These are phyloP conservation scores for Sminthopsis crassicaudata DNA, from an alignment of 2,113 vertebrate genomes.

Conservation along the genomic window DNA sequence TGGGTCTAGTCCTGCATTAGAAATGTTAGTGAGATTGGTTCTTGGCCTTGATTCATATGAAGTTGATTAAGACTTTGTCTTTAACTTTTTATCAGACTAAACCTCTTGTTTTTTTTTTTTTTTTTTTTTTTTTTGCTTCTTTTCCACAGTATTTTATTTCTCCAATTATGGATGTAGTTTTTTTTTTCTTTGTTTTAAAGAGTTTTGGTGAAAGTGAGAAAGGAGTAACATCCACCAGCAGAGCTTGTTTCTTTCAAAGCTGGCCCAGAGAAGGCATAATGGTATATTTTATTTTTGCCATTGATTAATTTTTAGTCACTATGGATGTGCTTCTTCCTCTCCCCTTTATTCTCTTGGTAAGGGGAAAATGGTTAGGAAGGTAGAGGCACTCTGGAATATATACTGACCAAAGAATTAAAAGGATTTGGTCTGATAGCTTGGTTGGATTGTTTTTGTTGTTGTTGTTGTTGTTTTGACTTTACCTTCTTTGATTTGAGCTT, in stretches of 20 bases:
- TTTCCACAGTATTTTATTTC: no score
- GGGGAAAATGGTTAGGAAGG: not conserved
- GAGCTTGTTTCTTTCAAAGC: not conserved
- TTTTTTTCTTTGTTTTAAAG: not conserved
- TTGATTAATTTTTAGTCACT: not conserved
- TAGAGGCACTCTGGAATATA: not conserved
- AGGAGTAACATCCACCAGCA: not conserved
- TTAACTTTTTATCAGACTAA: slow-evolving; percentile 10
- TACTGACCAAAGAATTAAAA: not conserved
- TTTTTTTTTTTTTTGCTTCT: no score
- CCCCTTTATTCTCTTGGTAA: not conserved
- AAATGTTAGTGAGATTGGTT: not conserved
- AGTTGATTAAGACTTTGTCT: not conserved
- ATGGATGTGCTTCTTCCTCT: not conserved
- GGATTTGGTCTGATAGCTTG: not conserved
- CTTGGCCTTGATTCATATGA: not conserved
- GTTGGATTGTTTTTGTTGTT: not conserved
- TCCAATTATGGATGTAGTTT: not conserved
- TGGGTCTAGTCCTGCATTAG: not conserved
- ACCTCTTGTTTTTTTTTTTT: not conserved
- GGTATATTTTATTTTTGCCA: not conserved
- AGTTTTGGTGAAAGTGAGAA: not conserved
- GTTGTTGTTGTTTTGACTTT: not conserved
- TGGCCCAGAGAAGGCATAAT: not conserved
- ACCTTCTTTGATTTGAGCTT: not conserved